These are phyloP conservation scores for Phenganax subtilis DNA, from an alignment of 92 coral and sea anemone genomes.

Conservation along the genomic window DNA sequence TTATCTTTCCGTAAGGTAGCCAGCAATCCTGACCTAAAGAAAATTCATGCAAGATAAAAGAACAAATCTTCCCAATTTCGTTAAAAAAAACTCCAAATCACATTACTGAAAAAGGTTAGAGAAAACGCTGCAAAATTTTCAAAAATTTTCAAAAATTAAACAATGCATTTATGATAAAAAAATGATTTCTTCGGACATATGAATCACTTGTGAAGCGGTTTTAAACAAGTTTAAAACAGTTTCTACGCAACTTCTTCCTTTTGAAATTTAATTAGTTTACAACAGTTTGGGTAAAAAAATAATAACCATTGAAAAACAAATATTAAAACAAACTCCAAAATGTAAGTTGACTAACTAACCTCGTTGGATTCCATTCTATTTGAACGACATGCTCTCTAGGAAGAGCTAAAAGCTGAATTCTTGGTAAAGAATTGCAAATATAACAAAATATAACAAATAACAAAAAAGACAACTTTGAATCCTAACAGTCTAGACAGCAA, in stretches of 20 bases:
- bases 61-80: neutral
- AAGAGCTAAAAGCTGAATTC: constrained; percentile 15
- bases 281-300: no score
- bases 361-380: constrained; percentile 88
- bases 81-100: neutral
- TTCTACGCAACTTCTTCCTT: no score
- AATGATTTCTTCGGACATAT: no score
- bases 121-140: no score
- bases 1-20: constrained; percentile 74
- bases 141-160: no score
- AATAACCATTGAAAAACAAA: no score
- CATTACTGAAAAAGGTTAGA: neutral
- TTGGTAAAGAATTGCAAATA: constrained; percentile 5
- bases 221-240: no score
- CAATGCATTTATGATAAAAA: no score
- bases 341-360: constrained; percentile 25
- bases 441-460: neutral
- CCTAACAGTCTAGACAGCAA: neutral
- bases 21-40: constrained; percentile 63
- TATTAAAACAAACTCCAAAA: neutral
- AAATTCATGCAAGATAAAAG: neutral
- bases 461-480: neutral
- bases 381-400: constrained; percentile 27
- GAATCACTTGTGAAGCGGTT: no score
- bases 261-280: no score